phyloP scores from a whole-genome alignment of 2,797 vertebrate genomes.

The Sebastes miniatus region DNA sequence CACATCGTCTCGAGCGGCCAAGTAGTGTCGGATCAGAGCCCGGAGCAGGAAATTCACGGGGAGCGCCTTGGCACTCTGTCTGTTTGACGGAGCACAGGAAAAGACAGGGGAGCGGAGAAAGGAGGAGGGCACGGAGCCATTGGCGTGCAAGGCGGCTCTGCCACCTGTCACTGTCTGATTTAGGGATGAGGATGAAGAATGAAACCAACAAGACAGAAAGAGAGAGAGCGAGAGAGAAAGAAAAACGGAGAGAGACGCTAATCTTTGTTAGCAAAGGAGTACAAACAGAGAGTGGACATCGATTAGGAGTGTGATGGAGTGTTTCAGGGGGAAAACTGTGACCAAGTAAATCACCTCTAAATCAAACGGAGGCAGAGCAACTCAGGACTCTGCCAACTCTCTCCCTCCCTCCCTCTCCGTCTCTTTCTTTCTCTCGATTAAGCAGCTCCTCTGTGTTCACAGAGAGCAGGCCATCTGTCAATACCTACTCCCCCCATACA shows the following conservation, averaged over 20 bases:
- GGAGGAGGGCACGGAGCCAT: constrained; percentile 19
- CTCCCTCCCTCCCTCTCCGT: neutral
- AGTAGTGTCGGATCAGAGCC: constrained; percentile 59
- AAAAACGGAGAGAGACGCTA: neutral
- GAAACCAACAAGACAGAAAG: constrained; percentile 17
- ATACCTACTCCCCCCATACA: constrained; percentile 37
- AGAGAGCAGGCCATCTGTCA: constrained; percentile 78
- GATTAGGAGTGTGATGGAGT: constrained; percentile 51
- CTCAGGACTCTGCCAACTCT: constrained; percentile 36
- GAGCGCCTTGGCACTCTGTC: constrained; percentile 57
- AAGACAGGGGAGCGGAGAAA: constrained; percentile 17
- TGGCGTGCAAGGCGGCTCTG: constrained; percentile 17
- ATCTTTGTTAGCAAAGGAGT: constrained; percentile 13
- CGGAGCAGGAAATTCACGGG: constrained; percentile 65
- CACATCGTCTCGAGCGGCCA: constrained; percentile 49
- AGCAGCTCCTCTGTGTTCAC: constrained; percentile 60
- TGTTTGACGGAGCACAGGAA: constrained; percentile 51
- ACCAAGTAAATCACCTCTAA: constrained; percentile 55
- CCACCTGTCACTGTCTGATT: constrained; percentile 75
- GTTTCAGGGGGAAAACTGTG: constrained; percentile 32
- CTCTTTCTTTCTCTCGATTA: constrained; percentile 37
- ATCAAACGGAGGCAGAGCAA: constrained; percentile 39
- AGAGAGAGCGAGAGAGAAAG: neutral
- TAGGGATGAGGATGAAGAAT: constrained; percentile 35
- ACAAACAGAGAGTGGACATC: constrained; percentile 38